Evolutionary conservation across 1,140 invertebrate species (phyloP).

Genomic region (Cydia strobilella): DNA sequence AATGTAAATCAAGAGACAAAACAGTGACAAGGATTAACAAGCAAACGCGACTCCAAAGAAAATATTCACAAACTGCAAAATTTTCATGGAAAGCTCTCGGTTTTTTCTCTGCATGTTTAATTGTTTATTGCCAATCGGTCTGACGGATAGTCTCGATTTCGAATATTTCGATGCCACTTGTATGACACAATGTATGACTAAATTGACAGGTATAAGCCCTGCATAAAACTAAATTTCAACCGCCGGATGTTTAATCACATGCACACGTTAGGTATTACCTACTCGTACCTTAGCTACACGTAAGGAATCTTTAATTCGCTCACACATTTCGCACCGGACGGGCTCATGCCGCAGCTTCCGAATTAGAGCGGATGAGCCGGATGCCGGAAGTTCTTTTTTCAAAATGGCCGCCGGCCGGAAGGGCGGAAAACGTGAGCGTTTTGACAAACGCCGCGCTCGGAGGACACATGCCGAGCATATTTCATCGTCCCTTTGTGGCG

Average conservation of each 20-base stretch:
- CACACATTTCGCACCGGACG: constrained; percentile 72
- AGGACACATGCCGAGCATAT: constrained; percentile 59
- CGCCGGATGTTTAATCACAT: constrained; percentile 13
- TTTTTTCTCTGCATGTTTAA: no score
- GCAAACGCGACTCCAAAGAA: no score
- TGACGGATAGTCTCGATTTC: no score
- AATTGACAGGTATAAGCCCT: no score
- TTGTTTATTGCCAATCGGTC: no score
- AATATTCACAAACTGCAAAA: no score
- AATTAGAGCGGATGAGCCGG: constrained; percentile 62
- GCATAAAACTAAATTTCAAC: no score
- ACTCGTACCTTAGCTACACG: background rate
- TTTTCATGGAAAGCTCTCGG: no score
- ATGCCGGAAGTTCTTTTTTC: constrained; percentile 69
- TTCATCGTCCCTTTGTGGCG: constrained; percentile 43
- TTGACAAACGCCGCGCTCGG: constrained; percentile 62
- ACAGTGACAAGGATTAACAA: no score
- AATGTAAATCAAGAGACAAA: no score
- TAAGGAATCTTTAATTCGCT: constrained; percentile 69
- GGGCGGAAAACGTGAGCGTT: constrained; percentile 71
- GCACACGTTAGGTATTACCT: background rate
- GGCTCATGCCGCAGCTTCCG: constrained; percentile 57
- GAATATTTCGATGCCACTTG: no score
- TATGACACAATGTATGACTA: no score
- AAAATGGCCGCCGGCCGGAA: constrained; percentile 74